Evolutionary conservation across 2,888 invertebrate genomes (phyloP).

Genomic region (Melolontha melolontha): DNA sequence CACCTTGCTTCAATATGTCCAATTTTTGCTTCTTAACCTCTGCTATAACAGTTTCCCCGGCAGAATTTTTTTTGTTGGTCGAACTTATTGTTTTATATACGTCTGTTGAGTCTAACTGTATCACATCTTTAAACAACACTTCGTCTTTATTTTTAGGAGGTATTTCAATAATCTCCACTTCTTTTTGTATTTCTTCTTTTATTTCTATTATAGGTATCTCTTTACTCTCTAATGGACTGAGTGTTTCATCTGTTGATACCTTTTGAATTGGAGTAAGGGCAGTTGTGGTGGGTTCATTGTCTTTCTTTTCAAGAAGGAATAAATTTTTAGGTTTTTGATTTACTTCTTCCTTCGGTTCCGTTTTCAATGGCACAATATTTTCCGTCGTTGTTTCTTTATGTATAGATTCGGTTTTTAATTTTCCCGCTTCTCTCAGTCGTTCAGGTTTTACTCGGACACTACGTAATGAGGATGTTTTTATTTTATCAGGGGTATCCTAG

Average conservation of each 20-base stretch:
- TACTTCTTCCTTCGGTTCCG: slow-evolving; percentile 42
- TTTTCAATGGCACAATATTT: slow-evolving; percentile 47
- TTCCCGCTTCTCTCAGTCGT: slow-evolving; percentile 59
- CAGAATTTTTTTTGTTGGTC: slow-evolving; percentile 48
- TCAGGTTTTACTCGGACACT: slow-evolving; percentile 78
- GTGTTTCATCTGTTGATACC: slow-evolving; percentile 64
- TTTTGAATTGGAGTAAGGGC: slow-evolving; percentile 65
- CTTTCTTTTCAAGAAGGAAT: slow-evolving; percentile 28
- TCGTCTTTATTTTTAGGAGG: slow-evolving; percentile 73
- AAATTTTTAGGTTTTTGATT: slow-evolving; percentile 32
- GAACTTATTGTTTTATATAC: slow-evolving; percentile 50
- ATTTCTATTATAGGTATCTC: slow-evolving; percentile 67
- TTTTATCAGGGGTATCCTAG: slow-evolving; percentile 62
- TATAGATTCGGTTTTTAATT: slow-evolving; percentile 16
- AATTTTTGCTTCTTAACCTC: slow-evolving; percentile 77
- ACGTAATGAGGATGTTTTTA: slow-evolving; percentile 68
- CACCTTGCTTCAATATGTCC: slow-evolving; percentile 80
- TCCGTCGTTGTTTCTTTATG: slow-evolving; percentile 45
- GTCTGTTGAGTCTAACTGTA: slow-evolving; percentile 69
- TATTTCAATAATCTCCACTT: slow-evolving; percentile 64
- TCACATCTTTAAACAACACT: slow-evolving; percentile 72
- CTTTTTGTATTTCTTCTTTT: slow-evolving; percentile 42
- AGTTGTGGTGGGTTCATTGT: slow-evolving; percentile 56
- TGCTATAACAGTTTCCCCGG: slow-evolving; percentile 62
- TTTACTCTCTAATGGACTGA: slow-evolving; percentile 67